Base-by-base conservation (phyloP, 2,113 vertebrate genomes). In the human region DNA sequence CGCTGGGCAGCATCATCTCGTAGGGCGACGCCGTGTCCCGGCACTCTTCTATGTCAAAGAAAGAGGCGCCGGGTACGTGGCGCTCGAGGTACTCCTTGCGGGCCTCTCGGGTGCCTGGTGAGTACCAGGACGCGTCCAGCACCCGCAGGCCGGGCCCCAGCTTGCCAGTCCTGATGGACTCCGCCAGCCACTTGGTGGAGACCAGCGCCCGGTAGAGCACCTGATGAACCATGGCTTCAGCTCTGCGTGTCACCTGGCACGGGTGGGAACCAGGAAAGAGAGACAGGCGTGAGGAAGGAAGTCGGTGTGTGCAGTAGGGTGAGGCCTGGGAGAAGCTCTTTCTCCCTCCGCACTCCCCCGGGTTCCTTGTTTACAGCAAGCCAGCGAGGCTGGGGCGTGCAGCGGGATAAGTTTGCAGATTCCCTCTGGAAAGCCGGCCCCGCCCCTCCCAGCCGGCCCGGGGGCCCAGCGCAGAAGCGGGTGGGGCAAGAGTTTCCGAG, bases 41-140 rank as follows among this genome's bases (percentile, higher is more conserved):
- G 94, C 99, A 99, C n/a, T 99, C 99, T 95, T 99, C 99, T 8
- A 99, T 99, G 84, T 99, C 99, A 52, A 99, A 99, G 94, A 99
- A 99, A 8, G 98, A 99, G 7, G 99, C 98, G 0, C 99, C 99
- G 0, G 99, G 99, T 6, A 99, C 99, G 83, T 99, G 99, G n/a
- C 95, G 97, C 94, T 99, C 99, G 12, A 64, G 82, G 91, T 99
- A 99, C 95, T 99, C 99, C 30, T 98, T 98, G 45, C 93, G 98
- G 9, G 99, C 98, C 7, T 99, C 96, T 6, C 99, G 98, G 2
- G 98, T 95, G 86, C 99, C 98, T 0, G 99, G 99, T 0, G 99
- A 97, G 95, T 99, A 99, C 99, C 99, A 99, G 5, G 99, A 99
- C 0, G 98, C 96, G n/a, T 99, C 99, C 52, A 99, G 98, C 0